Conservation (phyloP, 2,113 vertebrate species). For the Orthonyx spaldingii region DNA sequence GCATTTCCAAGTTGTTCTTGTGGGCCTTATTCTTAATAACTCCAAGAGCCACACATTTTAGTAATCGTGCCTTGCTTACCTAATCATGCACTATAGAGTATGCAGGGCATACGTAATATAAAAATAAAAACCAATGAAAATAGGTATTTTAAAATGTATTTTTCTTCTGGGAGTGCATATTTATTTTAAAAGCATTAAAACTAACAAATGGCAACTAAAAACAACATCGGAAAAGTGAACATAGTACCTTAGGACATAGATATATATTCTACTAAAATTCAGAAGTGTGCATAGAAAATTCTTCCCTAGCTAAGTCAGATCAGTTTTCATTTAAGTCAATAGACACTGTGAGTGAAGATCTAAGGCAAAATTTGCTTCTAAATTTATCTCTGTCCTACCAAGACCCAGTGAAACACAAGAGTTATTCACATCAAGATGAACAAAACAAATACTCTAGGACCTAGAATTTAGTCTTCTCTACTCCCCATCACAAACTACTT, state of each 20-base stretch:
- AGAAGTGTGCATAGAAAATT: not conserved
- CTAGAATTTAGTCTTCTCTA: not conserved
- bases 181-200: not conserved
- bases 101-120: not conserved
- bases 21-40: not conserved
- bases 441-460: not conserved
- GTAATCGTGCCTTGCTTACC: not conserved
- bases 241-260: not conserved
- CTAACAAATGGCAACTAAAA: not conserved
- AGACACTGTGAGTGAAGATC: not conserved
- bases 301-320: not conserved
- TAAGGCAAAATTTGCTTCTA: constrained; percentile 6
- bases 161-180: not conserved
- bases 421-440: not conserved
- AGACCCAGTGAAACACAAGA: not conserved
- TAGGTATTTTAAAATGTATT: not conserved
- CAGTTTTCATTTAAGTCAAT: constrained; percentile 11
- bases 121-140: not conserved
- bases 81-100: not conserved
- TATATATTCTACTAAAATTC: not conserved
- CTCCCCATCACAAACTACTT: not conserved
- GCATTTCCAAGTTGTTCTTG: not conserved
- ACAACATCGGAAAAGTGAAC: not conserved
- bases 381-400: not conserved
- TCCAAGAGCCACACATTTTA: not conserved